phyloP scores from a whole-genome alignment of 2,888 invertebrate species.

The Perizoma flavofasciatum region DNA sequence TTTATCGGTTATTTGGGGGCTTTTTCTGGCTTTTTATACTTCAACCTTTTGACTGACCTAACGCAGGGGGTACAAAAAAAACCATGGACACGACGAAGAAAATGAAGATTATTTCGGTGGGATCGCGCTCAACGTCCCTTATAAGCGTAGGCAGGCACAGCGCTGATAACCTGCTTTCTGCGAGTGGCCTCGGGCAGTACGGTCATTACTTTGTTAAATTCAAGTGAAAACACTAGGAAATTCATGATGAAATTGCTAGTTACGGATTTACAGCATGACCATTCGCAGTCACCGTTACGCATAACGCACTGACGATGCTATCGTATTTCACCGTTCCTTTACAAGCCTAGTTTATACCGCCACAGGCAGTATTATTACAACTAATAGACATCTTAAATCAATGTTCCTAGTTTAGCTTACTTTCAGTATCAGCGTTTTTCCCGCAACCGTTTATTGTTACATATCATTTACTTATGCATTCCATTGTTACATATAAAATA shows the following conservation, averaged over 20 bases:
- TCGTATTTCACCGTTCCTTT: conserved; percentile 51
- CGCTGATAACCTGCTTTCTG: conserved; percentile 8
- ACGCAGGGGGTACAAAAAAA: no score
- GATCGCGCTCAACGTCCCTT: no score
- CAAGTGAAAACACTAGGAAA: conserved; percentile 74
- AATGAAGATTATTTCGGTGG: no score
- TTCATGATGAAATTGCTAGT: conserved; percentile 67
- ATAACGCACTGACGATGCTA: conserved; percentile 48
- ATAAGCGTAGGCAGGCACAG: background rate
- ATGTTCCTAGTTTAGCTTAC: no score
- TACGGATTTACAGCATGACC: conserved; percentile 56
- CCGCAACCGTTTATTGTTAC: no score
- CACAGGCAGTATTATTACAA: conserved; percentile 11
- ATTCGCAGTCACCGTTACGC: conserved; percentile 52
- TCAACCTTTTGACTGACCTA: no score
- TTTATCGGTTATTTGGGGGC: no score
- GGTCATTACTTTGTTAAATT: conserved; percentile 74
- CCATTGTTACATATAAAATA: no score
- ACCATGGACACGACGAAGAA: no score
- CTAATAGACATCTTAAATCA: background rate
- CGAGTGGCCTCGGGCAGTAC: conserved; percentile 46
- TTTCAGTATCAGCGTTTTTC: no score
- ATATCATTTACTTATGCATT: no score
- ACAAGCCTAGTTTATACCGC: conserved; percentile 28
- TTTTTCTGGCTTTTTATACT: no score